A percentile compares a stretch with the other conserved stretches of the same genome.
Conservation (phyloP, 2,797 vertebrate genomes). For the Phylloscopus collybita region DNA sequence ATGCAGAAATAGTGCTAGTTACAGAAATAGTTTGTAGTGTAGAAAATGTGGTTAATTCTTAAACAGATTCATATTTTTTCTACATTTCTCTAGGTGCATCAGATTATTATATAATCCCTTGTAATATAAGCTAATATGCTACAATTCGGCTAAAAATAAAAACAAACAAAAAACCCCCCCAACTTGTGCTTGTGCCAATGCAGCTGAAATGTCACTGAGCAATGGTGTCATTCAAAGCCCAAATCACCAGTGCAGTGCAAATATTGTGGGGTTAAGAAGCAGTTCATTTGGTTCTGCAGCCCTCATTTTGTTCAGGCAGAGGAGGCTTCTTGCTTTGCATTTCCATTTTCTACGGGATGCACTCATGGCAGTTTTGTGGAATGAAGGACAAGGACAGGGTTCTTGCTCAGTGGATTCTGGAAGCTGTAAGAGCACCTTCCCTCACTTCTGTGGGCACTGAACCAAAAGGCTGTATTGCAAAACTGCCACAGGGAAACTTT, state of each 20-base stretch:
- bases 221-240: background rate
- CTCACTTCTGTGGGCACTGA: background rate
- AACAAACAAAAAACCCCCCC: background rate
- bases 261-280: background rate
- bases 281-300: background rate
- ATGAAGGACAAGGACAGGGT: background rate
- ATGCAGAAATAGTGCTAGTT: background rate
- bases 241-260: background rate
- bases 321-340: background rate
- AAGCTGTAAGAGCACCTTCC: background rate
- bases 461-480: background rate
- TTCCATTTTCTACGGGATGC: background rate
- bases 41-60: background rate
- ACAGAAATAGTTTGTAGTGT: background rate
- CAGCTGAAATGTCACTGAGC: conserved; percentile 6
- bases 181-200: background rate
- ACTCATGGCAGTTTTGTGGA: background rate
- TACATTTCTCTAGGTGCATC: background rate
- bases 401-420: background rate
- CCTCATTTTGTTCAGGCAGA: background rate
- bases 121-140: background rate
- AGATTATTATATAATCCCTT: background rate
- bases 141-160: background rate
- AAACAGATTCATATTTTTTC: background rate
- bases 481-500: background rate